phyloP scores from a whole-genome alignment of 2,113 vertebrate genomes.

The Pachypanchax playfairii region DNA sequence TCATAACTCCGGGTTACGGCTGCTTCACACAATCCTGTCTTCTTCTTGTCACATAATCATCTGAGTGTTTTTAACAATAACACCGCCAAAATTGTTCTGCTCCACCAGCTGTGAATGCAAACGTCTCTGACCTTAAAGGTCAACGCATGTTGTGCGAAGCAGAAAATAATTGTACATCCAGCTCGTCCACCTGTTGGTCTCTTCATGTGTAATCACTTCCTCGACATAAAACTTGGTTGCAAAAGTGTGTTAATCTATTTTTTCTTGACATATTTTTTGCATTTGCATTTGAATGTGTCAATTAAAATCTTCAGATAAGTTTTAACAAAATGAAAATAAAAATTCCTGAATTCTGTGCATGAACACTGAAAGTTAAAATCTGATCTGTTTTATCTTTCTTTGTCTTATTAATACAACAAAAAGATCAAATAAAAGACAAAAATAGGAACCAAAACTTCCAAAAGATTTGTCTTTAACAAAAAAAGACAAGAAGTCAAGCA shows the following conservation, averaged over 20 bases:
- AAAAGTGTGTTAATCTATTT: background rate
- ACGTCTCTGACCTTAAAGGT: slow-evolving; percentile 9
- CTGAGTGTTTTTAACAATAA: slow-evolving; percentile 13
- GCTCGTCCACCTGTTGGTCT: slow-evolving; percentile 17
- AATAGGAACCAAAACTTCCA: too few relatives aligned
- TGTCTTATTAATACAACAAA: too few relatives aligned
- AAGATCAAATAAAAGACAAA: too few relatives aligned
- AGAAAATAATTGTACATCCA: slow-evolving; percentile 32
- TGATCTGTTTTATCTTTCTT: too few relatives aligned
- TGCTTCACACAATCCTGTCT: slow-evolving; percentile 35
- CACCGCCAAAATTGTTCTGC: slow-evolving; percentile 12
- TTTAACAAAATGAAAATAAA: too few relatives aligned
- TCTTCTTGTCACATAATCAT: slow-evolving; percentile 47
- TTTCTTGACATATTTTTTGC: background rate
- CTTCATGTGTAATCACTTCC: slow-evolving; percentile 37
- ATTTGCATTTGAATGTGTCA: too few relatives aligned
- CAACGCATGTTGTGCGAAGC: background rate
- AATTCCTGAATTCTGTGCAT: too few relatives aligned
- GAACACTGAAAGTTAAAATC: too few relatives aligned
- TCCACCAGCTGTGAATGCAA: slow-evolving; percentile 13
- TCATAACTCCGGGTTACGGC: slow-evolving; percentile 32
- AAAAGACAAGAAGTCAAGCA: too few relatives aligned
- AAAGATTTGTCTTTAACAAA: too few relatives aligned
- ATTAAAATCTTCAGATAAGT: too few relatives aligned
- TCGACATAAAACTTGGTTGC: slow-evolving; percentile 15